A percentile compares a stretch with the other conserved stretches of the same genome.
phyloP scores from a whole-genome alignment of 2,113 vertebrate species.

The Amazona vittata region DNA sequence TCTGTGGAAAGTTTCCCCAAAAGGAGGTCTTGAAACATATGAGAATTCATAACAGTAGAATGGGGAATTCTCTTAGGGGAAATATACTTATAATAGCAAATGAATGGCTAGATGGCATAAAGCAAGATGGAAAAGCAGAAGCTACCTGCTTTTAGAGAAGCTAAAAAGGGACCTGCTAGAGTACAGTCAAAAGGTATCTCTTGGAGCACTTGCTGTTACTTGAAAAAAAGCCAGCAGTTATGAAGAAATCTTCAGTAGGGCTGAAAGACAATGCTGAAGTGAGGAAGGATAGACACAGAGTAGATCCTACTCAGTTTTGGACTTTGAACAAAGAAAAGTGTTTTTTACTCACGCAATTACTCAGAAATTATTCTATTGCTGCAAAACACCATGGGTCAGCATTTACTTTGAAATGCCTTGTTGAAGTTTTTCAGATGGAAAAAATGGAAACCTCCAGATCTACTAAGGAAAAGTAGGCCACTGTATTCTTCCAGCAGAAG shows the following conservation, averaged over 20 bases:
- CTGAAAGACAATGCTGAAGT: background rate
- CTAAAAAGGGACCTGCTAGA: background rate
- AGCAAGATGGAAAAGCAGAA: background rate
- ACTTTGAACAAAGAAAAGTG: background rate
- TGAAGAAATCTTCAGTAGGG: background rate
- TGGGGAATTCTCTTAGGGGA: background rate
- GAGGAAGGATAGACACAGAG: background rate
- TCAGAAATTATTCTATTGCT: background rate
- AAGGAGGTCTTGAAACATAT: background rate
- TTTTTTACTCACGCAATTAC: background rate
- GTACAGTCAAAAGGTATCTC: background rate
- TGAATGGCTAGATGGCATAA: background rate
- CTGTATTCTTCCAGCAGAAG: background rate
- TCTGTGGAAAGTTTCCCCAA: background rate
- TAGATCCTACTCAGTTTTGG: background rate
- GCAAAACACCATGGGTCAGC: background rate
- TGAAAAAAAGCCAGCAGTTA: background rate
- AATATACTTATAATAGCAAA: background rate
- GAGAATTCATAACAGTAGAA: background rate
- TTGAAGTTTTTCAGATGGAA: background rate
- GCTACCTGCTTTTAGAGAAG: background rate
- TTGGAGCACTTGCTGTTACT: background rate
- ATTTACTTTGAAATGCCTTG: background rate
- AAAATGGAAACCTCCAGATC: background rate
- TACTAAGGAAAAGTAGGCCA: background rate